Conservation (phyloP, 2,113 vertebrate species). For the Nibea coibor region DNA sequence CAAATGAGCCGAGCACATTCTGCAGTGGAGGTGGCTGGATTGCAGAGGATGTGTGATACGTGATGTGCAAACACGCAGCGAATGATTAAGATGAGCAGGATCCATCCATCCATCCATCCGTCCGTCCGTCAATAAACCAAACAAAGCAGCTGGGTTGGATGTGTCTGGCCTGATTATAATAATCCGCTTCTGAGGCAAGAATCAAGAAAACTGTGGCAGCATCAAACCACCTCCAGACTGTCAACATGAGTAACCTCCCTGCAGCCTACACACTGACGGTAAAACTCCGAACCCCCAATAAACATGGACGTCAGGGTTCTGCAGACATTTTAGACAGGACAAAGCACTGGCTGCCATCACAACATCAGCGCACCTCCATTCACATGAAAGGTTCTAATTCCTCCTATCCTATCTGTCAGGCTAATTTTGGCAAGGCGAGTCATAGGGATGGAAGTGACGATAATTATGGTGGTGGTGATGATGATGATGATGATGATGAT, state of each 20-base stretch:
- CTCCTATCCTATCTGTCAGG: neutral
- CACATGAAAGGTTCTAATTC: neutral
- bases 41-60: slow-evolving; percentile 21
- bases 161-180: neutral
- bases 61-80: slow-evolving; percentile 30
- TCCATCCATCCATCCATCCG: neutral
- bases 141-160: neutral
- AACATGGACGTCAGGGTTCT: slow-evolving; percentile 12
- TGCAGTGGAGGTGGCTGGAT: slow-evolving; percentile 18
- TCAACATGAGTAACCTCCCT: slow-evolving; percentile 9
- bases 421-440: slow-evolving; percentile 12
- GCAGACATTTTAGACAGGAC: slow-evolving; percentile 27
- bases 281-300: neutral
- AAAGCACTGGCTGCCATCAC: neutral
- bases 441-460: slow-evolving; percentile 4
- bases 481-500: slow-evolving; percentile 6
- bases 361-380: neutral
- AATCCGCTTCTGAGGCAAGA: neutral
- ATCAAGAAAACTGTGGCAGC: neutral
- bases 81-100: neutral
- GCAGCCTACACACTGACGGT: slow-evolving; percentile 1
- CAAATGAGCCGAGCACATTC: neutral
- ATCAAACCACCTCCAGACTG: slow-evolving; percentile 22
- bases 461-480: slow-evolving; percentile 26
- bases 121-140: neutral